These are phyloP conservation scores for Trissolcus basalis DNA, from an alignment of 1,140 invertebrate genomes.

Conservation along the genomic window DNA sequence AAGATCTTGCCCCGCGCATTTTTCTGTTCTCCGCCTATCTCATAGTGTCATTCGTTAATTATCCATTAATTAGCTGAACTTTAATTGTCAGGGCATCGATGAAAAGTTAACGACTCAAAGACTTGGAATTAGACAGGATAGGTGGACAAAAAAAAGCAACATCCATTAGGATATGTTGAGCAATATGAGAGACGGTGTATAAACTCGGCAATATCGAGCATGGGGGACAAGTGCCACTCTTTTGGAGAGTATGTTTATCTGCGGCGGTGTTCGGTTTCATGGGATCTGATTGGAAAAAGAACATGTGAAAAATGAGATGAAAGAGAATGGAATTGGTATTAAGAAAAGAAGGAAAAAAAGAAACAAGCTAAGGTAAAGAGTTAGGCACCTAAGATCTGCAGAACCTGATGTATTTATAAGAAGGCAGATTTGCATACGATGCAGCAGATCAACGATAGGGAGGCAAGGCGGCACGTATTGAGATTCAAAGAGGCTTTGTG, in stretches of 20 bases:
- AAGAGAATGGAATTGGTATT: slow-evolving; percentile 47
- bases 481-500: slow-evolving; percentile 76
- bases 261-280: slow-evolving; percentile 24
- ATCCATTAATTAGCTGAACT: slow-evolving; percentile 73
- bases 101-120: slow-evolving; percentile 35
- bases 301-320: slow-evolving; percentile 27
- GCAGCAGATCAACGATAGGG: slow-evolving; percentile 75
- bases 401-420: slow-evolving; percentile 77
- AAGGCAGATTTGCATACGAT: slow-evolving; percentile 76
- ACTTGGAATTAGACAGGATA: neutral
- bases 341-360: slow-evolving; percentile 26
- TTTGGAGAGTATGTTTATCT: slow-evolving; percentile 28
- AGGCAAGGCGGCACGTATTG: slow-evolving; percentile 67
- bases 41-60: slow-evolving; percentile 74
- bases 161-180: too few species aligned
- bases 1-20: slow-evolving; percentile 41
- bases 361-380: slow-evolving; percentile 29
- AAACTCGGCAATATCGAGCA: too few species aligned
- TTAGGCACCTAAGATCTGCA: slow-evolving; percentile 69
- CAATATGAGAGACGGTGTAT: too few species aligned
- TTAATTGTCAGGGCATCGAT: slow-evolving; percentile 67
- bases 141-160: too few species aligned
- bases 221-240: slow-evolving; percentile 22
- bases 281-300: slow-evolving; percentile 34
- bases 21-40: slow-evolving; percentile 56